Base-by-base conservation (phyloP, 2,113 vertebrate genomes). In the Myotis yumanensis region DNA sequence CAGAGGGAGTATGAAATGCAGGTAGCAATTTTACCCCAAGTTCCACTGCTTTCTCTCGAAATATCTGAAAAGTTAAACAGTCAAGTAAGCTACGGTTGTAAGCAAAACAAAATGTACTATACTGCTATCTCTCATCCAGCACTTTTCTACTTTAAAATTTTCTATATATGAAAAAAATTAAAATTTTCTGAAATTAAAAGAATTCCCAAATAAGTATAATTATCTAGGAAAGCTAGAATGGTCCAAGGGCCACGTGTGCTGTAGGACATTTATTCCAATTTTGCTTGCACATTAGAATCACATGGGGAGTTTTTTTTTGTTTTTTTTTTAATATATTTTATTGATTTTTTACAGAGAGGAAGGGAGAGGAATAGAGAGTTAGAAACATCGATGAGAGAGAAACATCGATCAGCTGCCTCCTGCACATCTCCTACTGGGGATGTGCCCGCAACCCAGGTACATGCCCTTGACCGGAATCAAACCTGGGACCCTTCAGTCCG, bases 1-100 rank as follows among this genome's bases (percentile, higher is more conserved):
- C 99, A 72, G 99, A 99, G 90, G 99, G 99, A 89, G 99, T 99
- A 97, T 99, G 99, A 98, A 99, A 99, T 95, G 99, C 99, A 89
- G 99, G 99, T 72, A 99, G 98, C 96, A 99, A 98, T 98, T 99
- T 99, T 97, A 99, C 98, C 95, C 99, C 99, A 94, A 99, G 98
- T 97, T 99, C 99, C 95, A 99, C 98, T 51, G 99, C 99, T 98
- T 99, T 99, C 95, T 97, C 99, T 86, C 99, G 98, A 97, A 99
- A 99, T 94, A 99, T 97, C 99, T 99, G 97, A 66, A 98, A 98
- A 90, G 97, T 97, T 97, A 98, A 96, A 98, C 77, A 97, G 94
- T 84, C 96, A 97, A 86, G 81, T 69, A 91, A 97, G 96, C 62
- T 66, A 52, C 43, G 66, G 18, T 81, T 94, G 35, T 54, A 97